Base-by-base conservation (phyloP, 37 sponge, comb jelly and placozoan genomes). In the Ianthella basta region DNA sequence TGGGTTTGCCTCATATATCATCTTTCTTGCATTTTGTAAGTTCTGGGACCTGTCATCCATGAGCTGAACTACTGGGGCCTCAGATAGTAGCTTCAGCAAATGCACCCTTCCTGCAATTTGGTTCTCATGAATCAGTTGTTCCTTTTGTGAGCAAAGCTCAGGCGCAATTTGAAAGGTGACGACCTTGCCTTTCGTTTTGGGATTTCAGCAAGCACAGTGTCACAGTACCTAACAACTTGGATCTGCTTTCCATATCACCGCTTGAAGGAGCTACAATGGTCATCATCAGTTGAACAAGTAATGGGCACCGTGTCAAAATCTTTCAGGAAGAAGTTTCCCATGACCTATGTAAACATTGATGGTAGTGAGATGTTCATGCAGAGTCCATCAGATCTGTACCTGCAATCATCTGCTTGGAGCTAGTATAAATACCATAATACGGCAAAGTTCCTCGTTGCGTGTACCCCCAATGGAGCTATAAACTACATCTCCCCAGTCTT, bases 331-430 rank as follows among this genome's bases (percentile, higher is more conserved):
- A 67, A 56, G 20, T 84, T 54, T 56, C 86, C 85, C 6, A 89
- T 30, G 21, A 89, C 89, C 14, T 89, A 72, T 84, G 81, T 82
- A 29, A 89, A 85, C 63, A 89, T 89, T 81, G 89, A 89, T 89
- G 89, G 73, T 44, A 89, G 81, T 81, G 89, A 89, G 40, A 55
- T 85, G 13, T 85, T 80, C 60, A 77, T 86, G 21, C 41, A 89
- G 36, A 80, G 75, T 21, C 89, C 85, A 4, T 84, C 89, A 57
- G 81, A 84, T 37, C 79, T 86, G 25, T 60, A 84, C 60, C 69
- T 89, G 74, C 89, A 89, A 40, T 89, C 89, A 0, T 44, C 50
- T 44, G 8, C 50, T 10, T 44, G 50, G 50, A 44, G 50, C 50
- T 8, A 44, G 50, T 44, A 90, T 60, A 90, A 90, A 63, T 83